A percentile compares a stretch with the other conserved stretches of the same genome.
phyloP scores from a whole-genome alignment of 2,113 vertebrate genomes.

The Danio rerio region DNA sequence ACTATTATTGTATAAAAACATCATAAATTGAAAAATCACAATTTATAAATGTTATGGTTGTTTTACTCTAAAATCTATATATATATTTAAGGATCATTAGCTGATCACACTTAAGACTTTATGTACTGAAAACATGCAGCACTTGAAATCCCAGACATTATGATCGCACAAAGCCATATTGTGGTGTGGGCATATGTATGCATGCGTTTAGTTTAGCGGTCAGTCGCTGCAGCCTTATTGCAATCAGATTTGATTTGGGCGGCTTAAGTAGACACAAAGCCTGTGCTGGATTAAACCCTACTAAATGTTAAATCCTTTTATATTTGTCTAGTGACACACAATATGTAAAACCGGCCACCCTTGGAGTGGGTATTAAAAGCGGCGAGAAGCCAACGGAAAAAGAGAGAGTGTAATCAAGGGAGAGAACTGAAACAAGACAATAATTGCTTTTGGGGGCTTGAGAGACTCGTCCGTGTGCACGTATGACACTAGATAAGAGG shows the following conservation, averaged over 20 bases:
- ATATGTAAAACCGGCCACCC: conserved; percentile 82
- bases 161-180: neutral
- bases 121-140: no score
- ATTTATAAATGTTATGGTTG: no score
- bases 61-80: no score
- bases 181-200: neutral
- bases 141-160: no score
- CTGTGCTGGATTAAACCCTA: conserved; percentile 75
- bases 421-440: conserved; percentile 53
- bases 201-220: conserved; percentile 59
- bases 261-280: conserved; percentile 77
- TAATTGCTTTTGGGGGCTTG: conserved; percentile 64
- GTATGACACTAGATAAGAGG: conserved; percentile 59
- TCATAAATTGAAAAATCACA: no score
- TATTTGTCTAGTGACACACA: conserved; percentile 78
- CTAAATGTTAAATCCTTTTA: conserved; percentile 82
- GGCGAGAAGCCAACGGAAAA: conserved; percentile 44
- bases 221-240: conserved; percentile 69
- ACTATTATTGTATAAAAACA: no score
- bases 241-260: conserved; percentile 79
- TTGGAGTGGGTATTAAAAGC: conserved; percentile 71
- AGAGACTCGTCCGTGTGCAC: conserved; percentile 52
- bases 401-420: conserved; percentile 45
- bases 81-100: no score
- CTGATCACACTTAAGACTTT: no score